Evolutionary conservation across 2,113 vertebrate species (phyloP), one percentile per base, ranked within the genome.

Genomic region (Mystacornis crossleyi): DNA sequence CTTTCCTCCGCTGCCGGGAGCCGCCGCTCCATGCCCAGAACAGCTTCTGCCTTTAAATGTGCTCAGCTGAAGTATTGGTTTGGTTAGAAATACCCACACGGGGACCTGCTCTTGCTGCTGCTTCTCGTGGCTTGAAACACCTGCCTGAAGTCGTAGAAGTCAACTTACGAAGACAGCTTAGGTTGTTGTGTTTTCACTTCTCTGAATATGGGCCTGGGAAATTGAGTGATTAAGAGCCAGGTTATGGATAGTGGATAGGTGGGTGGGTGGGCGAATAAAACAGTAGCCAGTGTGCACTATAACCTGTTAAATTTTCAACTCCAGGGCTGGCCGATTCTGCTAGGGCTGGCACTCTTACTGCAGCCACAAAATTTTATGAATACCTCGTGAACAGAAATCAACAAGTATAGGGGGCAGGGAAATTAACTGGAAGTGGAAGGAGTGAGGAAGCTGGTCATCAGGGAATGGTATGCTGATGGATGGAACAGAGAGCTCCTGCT

Each of bases 11-110:
- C 66, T 6, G 24, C 7, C 23, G 55, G 31, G 10, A 19, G 43
- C 55, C 4, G 17, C 47, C 8, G 26, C 57, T 72, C n/a, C 18
- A 0, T 1, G 4, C 6, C 23, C 47, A 1, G 33, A 34, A 1
- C 47, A 24, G 50, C 26, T 53, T 65, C 54, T 42, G 14, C 15
- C 2, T 51, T 78, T 29, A 18, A 36, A 8, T 19, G 2, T 0
- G 6, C 36, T 54, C 33, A 18, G 55, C 19, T 62, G 43, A 7
- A 66, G 20, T 5, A 7, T 2, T 70, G 60, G 5, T 69, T 86
- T 51, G 55, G 7, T 47, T 51, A 8, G 42, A 45, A 91, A 45
- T 24, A 19, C 14, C 20, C 4, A 5, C 38, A 24, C 0, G 3
- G 28, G 36, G 21, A 57, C 58, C 38, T 78, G 77, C 36, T 45